Base-by-base conservation (phyloP, 2,113 vertebrate genomes). In the Trogon surrucura region DNA sequence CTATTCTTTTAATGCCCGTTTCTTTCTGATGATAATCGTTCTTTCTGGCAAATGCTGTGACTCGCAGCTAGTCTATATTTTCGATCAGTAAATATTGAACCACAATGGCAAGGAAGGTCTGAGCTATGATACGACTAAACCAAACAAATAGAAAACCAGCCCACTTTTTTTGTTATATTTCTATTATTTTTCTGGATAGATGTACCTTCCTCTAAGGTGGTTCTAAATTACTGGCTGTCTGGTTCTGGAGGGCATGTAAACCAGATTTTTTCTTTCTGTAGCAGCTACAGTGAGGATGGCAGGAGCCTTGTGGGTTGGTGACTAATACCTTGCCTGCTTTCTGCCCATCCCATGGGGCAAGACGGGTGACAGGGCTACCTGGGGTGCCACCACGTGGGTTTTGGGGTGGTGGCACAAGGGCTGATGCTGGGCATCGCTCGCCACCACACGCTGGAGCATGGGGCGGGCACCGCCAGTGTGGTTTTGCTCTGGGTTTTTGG, bases 41-140 rank as follows among this genome's bases (percentile, higher is more conserved):
- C 84, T 93, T 70, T 95, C 89, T 84, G 93, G 96, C 94, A 96
- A 98, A 96, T 92, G 96, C 96, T 89, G 97, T 86, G 90, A 81
- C 96, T 97, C 30, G 53, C 93, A 97, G 94, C 94, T 96, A 98
- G 96, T 97, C 97, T 98, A 97, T 97, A 93, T 98, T 96, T 98
- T 91, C 58, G 14, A 98, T 97, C 93, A 98, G 97, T 97, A 97
- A 96, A 98, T 97, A 95, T 96, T 97, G 96, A 98, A 95, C 85
- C 80, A 95, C 87, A 97, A 92, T 96, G 88, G 94, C 93, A 91
- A 95, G 94, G 91, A 82, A 81, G 67, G 72, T 91, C 85, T 88
- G 92, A 93, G 85, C 90, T 91, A 81, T 82, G 85, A 86, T 90
- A 95, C 1, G 0, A 22, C 75, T 75, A 94, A 89, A 80, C 20